These are phyloP conservation scores for Monarcha castaneiventris DNA, from an alignment of 2,113 vertebrate genomes.

Conservation along the genomic window DNA sequence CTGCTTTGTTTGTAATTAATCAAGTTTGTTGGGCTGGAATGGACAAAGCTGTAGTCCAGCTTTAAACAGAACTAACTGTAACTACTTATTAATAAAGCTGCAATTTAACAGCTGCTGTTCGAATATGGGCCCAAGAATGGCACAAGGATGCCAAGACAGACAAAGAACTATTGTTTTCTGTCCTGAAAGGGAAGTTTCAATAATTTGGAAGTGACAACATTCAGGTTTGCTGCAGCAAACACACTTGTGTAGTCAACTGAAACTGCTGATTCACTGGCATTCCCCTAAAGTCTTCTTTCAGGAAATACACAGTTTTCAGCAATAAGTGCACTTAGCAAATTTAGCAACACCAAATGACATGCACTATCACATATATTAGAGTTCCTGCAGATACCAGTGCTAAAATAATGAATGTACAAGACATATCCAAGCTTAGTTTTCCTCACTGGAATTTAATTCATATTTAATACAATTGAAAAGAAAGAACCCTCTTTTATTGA, in stretches of 20 bases:
- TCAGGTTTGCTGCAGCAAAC: neutral
- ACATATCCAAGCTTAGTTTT: neutral
- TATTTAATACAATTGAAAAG: neutral
- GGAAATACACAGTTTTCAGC: neutral
- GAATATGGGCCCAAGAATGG: neutral
- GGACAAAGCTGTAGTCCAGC: neutral
- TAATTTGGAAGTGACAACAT: neutral
- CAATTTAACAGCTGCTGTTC: neutral
- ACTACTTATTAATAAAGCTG: neutral
- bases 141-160: neutral
- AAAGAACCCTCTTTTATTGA: neutral
- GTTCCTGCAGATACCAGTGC: neutral
- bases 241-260: neutral
- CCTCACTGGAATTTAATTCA: neutral
- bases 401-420: neutral
- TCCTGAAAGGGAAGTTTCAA: constrained; percentile 23
- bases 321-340: neutral
- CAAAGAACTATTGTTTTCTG: neutral
- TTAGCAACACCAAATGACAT: neutral
- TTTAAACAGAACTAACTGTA: neutral
- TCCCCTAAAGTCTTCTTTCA: neutral
- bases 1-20: constrained; percentile 7
- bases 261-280: constrained; percentile 24
- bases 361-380: neutral
- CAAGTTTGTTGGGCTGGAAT: neutral